Evolutionary conservation across 2,113 vertebrate species (phyloP).

Genomic region (Myrmecobius fasciatus): DNA sequence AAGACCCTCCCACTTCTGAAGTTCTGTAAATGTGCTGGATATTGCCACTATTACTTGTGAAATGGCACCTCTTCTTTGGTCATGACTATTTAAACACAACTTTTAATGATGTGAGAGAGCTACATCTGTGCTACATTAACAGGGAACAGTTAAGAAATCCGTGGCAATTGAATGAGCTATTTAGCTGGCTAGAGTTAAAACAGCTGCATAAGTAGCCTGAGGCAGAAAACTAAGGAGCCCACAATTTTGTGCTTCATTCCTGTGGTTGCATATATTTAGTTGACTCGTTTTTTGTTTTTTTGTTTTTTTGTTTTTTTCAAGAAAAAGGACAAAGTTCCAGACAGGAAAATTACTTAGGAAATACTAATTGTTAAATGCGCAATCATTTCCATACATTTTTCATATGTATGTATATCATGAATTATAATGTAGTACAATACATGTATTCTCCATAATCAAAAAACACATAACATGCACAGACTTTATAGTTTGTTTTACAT

Average conservation of each 20-base stretch:
- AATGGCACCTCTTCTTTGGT: neutral
- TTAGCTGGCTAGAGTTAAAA: neutral
- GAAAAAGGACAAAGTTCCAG: neutral
- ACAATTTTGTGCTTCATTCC: neutral
- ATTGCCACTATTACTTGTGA: neutral
- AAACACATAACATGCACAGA: neutral
- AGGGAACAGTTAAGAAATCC: slow-evolving; percentile 12
- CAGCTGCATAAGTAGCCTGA: rapidly evolving
- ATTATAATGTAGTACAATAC: neutral
- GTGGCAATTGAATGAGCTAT: neutral
- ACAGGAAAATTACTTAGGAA: neutral
- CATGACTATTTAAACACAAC: neutral
- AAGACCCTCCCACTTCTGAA: neutral
- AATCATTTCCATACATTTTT: neutral
- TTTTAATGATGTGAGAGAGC: neutral
- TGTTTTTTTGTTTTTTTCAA: too few species aligned
- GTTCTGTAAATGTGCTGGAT: neutral
- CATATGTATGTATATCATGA: neutral
- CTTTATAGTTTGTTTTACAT: neutral
- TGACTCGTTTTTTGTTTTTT: neutral
- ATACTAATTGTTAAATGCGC: neutral
- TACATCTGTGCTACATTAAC: neutral
- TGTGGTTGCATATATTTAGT: neutral
- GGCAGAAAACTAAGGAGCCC: neutral
- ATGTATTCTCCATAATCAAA: neutral